Base-by-base conservation (phyloP, 2,888 invertebrate genomes). In the Augiades crinisus region DNA sequence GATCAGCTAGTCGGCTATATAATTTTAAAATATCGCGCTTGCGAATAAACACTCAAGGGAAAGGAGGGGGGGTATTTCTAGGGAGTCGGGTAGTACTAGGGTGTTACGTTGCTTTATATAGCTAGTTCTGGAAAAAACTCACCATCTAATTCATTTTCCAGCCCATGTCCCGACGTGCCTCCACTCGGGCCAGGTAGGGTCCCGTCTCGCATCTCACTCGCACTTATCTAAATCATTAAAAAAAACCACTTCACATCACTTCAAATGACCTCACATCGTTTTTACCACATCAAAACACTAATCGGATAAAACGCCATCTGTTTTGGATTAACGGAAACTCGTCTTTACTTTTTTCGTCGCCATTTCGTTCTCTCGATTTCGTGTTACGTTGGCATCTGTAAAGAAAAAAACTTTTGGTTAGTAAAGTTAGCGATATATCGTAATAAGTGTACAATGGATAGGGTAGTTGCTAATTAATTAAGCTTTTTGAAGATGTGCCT, bases 191-290 rank as follows among this genome's bases (percentile, higher is more conserved):
- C 81, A 47, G 83, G 72, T 58, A 64, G 83, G 58, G 79, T 73
- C 60, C 84, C 81, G 72, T 88, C 86, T 84, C 85, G 81, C 88
- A 88, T 88, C 57, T 83, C 87, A 83, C 79, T 65, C 64, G 59
- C 70, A 72, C 70, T 72, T 67, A 61, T 61, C 59, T 65, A 67
- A 64, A 70, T 41, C 41, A 34, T 41, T 41, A 24, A 34, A 41
- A 12, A 33, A 27, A 49, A 49, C 37, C 38, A 47, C 49, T 49
- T 33, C 33, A 41, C 40, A 40, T 41, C 31, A 41, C 41, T 41
- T 41, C 47, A n/a, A n/a, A 38, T 14, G 7, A 19, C 13, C 17
- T 38, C 27, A 17, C 34, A 41, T 41, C n/a, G 12, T 17, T n/a
- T n/a, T n/a, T n/a, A n/a, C n/a, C 3, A 21, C 27, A 30, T 14